Percentiles rank a stretch among this genome's conserved stretches.
Evolutionary conservation across 1,140 invertebrate species (phyloP).

Genomic region (Anastrepha obliqua): DNA sequence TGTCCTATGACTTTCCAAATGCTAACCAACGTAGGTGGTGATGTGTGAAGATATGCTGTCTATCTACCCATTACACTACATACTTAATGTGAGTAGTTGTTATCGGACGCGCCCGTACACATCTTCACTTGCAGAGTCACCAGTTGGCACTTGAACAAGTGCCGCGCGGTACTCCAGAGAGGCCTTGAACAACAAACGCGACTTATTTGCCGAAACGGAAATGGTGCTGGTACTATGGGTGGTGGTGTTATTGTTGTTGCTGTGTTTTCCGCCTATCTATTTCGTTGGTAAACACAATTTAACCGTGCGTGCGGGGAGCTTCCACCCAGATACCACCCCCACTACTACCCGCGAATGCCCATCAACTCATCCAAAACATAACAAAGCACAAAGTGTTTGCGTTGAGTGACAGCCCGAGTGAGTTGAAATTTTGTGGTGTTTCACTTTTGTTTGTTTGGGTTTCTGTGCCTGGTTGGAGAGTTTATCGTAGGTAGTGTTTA

Average conservation of each 20-base stretch:
- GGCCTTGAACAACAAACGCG: background rate
- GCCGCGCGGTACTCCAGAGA: background rate
- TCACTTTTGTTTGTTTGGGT: slow-evolving; percentile 45
- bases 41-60: too few relatives aligned
- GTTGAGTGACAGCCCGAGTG: slow-evolving; percentile 22
- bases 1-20: too few relatives aligned
- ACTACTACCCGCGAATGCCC: background rate
- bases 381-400: slow-evolving; percentile 39
- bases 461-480: slow-evolving; percentile 3
- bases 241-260: slow-evolving; percentile 14
- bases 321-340: background rate
- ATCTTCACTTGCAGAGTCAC: background rate
- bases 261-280: slow-evolving; percentile 13
- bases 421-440: slow-evolving; percentile 15
- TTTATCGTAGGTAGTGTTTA: background rate
- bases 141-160: slow-evolving; percentile 33
- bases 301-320: background rate
- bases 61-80: too few relatives aligned
- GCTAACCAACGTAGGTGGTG: too few relatives aligned
- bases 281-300: slow-evolving; percentile 27
- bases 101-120: too few relatives aligned
- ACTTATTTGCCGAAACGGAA: background rate
- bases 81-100: too few relatives aligned
- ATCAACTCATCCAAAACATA: slow-evolving; percentile 1
- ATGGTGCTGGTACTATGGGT: background rate